Conservation (phyloP, 2,888 invertebrate species). For the Lutraria lutraria region DNA sequence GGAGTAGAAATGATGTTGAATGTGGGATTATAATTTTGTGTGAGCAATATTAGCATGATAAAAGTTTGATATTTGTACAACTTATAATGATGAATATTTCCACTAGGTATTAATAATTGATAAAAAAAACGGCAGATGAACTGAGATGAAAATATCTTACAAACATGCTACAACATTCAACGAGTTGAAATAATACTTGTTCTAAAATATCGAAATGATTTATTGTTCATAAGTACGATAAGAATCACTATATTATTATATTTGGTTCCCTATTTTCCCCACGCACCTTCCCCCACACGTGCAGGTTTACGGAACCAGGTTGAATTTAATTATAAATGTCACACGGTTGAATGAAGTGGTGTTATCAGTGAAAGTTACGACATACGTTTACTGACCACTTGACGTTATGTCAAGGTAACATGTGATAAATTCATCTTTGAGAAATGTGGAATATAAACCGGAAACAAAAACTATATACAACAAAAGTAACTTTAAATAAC, state of each 20-base stretch:
- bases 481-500: too few species aligned
- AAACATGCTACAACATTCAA: too few species aligned
- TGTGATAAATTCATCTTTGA: too few species aligned
- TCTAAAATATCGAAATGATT: not conserved
- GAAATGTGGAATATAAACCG: too few species aligned
- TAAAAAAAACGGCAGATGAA: not conserved
- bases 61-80: not conserved
- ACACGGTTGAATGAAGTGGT: conserved; percentile 6
- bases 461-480: too few species aligned
- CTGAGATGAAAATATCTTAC: not conserved
- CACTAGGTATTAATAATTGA: not conserved
- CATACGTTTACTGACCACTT: too few species aligned
- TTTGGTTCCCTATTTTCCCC: not conserved
- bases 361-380: too few species aligned
- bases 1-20: not conserved
- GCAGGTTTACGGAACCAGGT: not conserved
- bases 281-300: not conserved
- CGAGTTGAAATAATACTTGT: too few species aligned
- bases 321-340: not conserved
- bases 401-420: too few species aligned
- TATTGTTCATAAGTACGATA: not conserved
- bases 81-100: too few species aligned
- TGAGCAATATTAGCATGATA: not conserved
- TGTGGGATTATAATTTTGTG: not conserved
- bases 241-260: not conserved